Evolutionary conservation across 2,797 vertebrate species (phyloP), one percentile per base, ranked within the genome.

Genomic region (Caiman crocodilus): DNA sequence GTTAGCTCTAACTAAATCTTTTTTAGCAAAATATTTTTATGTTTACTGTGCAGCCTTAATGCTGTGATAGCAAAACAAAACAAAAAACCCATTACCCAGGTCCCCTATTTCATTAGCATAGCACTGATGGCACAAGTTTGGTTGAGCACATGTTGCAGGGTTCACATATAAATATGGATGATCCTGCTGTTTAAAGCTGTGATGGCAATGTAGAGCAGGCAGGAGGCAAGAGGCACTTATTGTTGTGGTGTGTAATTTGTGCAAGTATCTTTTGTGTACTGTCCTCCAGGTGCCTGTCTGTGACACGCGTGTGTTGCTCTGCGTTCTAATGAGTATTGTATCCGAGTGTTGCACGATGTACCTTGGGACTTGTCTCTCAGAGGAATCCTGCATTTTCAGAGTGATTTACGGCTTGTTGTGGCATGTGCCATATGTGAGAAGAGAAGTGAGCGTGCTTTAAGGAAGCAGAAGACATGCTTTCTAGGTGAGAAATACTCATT

Each of bases 401-500:
- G n/a, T 80, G 85, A 92, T 95, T 96, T 92, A 92, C 61, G 90
- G 82, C 92, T 25, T 64, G 58, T 65, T 71, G 32, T 28, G 35
- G 63, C 76, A 67, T 71, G 88, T 92, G 77, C 75, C 78, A 63
- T 80, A 18, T 64, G 8, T 90, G 90, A 95, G 90, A 82, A 84
- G 65, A 82, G 58, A 67, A 91, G 25, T 32, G 85, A 87, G 50
- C n/a, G 21, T 9, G 12, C 59, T 17, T 84, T 35, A 94, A 75
- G 87, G 14, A 76, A 94, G 74, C 85, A 57, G 63, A 95, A 95
- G 76, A 96, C 95, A 94, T 91, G 75, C 89, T 95, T 89, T 93
- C 82, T 95, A 63, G 85, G 88, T 80, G 85, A 96, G 94, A 96
- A 96, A 96, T 92, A 80, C 90, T 95, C 94, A 96, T 98, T 97